A percentile compares a stretch with the other conserved stretches of the same genome.
phyloP scores from a whole-genome alignment of 1,140 invertebrate species.

The Euschistus heros region DNA sequence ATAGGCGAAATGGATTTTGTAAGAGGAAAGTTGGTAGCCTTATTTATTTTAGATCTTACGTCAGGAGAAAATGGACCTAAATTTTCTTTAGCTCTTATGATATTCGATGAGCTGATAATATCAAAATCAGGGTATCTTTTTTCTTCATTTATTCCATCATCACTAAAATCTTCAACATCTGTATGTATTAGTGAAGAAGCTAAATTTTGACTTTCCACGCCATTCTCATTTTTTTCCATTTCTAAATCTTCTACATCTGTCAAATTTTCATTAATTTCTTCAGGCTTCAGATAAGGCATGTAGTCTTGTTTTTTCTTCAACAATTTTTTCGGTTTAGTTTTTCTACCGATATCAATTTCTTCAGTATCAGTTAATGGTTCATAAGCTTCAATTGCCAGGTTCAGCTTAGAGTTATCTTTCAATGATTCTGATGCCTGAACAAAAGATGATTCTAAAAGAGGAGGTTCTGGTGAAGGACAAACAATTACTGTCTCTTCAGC shows the following conservation, averaged over 20 bases:
- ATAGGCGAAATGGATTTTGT: slow-evolving; percentile 26
- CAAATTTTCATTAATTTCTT: slow-evolving; percentile 20
- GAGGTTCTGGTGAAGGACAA: slow-evolving; percentile 29
- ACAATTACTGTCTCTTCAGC: slow-evolving; percentile 16
- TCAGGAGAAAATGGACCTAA: slow-evolving; percentile 30
- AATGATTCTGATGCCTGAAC: slow-evolving; percentile 30
- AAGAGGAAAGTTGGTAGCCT: slow-evolving; percentile 17
- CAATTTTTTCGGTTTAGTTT: slow-evolving; percentile 1
- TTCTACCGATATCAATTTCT: slow-evolving; percentile 36
- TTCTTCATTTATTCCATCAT: slow-evolving; percentile 33
- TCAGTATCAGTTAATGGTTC: slow-evolving; percentile 40
- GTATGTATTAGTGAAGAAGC: slow-evolving; percentile 21
- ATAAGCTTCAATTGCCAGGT: slow-evolving; percentile 13
- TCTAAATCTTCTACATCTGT: slow-evolving; percentile 46
- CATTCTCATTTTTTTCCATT: slow-evolving; percentile 36
- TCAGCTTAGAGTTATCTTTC: slow-evolving; percentile 26
- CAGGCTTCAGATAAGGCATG: not conserved
- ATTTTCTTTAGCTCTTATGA: slow-evolving; percentile 31
- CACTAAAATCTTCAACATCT: slow-evolving; percentile 32
- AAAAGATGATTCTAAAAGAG: slow-evolving; percentile 32
- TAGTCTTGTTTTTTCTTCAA: not conserved
- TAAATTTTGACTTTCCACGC: not conserved
- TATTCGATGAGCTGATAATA: slow-evolving; percentile 29
- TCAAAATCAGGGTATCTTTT: slow-evolving; percentile 28
- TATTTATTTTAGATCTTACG: slow-evolving; percentile 21